Base-by-base conservation (phyloP, 2,888 invertebrate genomes). In the Molorchus minor region DNA sequence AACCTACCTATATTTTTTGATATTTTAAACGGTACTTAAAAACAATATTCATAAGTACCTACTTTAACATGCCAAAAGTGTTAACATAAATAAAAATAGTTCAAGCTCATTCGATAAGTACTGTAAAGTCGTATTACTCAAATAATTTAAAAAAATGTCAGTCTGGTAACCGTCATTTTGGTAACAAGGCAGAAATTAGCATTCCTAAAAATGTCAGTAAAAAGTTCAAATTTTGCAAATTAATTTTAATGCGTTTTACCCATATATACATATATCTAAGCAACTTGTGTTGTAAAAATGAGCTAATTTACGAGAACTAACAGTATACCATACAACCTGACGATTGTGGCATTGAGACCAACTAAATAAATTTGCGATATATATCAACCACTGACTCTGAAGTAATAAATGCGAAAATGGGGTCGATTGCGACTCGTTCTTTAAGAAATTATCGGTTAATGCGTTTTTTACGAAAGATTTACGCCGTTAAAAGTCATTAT, bases 381-480 rank as follows among this genome's bases (percentile, higher is more conserved):
- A 47, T 47, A 47, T 35, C 33, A 36, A 19, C 47, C 20, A 47
- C 36, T 46, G 47, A 21, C 36, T 47, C 35, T 35, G 47, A 20
- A 36, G 47, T 30, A 45, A 56, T 65, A 62, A 64, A 62, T 58
- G 56, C 35, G n/a, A 53, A 62, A 65, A 56, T 53, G 62, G 57
- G 65, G 65, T 65, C 65, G 61, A 56, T 51, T 55, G 49, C 55
- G 51, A 61, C 43, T 51, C 29, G 53, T 49, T 61, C 56, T 56
- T 47, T 47, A 35, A 35, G 47, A 21, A 47, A 36, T 47, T 35
- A 47, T 35, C 13, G 47, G 35, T 19, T 20, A 20, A 20, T 10
- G 21, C 36, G 33, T 60, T 56, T 44, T 59, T 41, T 33, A 30
- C 36, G 29, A 33, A 40, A 44, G 53, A 54, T 61, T 51, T 57